Percentiles rank a stretch among this genome's conserved stretches.
These are phyloP conservation scores for Anagyrus pseudococci DNA, from an alignment of 2,888 invertebrate species.

Conservation along the genomic window DNA sequence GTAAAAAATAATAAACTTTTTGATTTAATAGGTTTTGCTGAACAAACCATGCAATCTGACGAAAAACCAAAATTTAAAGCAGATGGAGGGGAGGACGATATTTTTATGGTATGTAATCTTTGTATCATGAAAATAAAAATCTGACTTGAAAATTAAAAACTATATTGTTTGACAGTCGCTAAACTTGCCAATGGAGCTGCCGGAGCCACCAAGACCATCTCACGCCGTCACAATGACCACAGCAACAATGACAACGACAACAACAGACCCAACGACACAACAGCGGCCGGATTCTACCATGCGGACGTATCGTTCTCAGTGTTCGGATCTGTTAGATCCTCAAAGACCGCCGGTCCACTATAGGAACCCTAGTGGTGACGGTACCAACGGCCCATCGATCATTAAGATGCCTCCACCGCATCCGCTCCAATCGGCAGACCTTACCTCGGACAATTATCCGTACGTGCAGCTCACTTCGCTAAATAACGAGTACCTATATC, in stretches of 20 bases:
- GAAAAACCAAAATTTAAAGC: conserved; percentile 66
- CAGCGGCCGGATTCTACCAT: conserved; percentile 43
- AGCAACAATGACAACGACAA: background rate
- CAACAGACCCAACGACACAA: conserved; percentile 45
- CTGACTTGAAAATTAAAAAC: background rate
- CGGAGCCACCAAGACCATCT: conserved; percentile 70
- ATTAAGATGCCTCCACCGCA: conserved; percentile 42
- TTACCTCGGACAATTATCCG: conserved; percentile 73
- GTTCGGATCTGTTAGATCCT: conserved; percentile 50
- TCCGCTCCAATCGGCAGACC: conserved; percentile 50
- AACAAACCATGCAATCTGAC: conserved; percentile 70
- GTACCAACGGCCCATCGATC: conserved; percentile 44
- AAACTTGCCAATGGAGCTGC: conserved; percentile 81
- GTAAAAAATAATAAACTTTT: too few relatives aligned
- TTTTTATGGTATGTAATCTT: conserved; percentile 81
- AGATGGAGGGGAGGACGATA: conserved; percentile 91
- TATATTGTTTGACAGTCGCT: conserved; percentile 78
- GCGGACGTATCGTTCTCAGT: conserved; percentile 54
- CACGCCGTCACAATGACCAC: conserved; percentile 46
- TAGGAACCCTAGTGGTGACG: conserved; percentile 40
- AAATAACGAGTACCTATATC: conserved; percentile 88
- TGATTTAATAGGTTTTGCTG: conserved; percentile 73
- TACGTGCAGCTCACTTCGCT: conserved; percentile 84
- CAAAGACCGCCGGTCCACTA: conserved; percentile 55
- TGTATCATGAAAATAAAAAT: background rate